These are phyloP conservation scores for Micropoecilia bifurca DNA, from an alignment of 2,797 vertebrate genomes.

Conservation along the genomic window DNA sequence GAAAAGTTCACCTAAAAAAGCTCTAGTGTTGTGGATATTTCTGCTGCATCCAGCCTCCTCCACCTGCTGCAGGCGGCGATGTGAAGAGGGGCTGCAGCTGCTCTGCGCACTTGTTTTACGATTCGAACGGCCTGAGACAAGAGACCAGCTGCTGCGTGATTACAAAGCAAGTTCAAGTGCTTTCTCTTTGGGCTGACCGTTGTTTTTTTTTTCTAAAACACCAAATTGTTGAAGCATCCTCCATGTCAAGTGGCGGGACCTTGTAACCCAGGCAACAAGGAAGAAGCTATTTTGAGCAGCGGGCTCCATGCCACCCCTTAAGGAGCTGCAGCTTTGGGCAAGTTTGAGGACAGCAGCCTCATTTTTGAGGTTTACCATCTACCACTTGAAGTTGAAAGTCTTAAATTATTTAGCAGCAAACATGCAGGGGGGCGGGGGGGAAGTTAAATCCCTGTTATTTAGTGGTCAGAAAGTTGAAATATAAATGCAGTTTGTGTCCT, in stretches of 20 bases:
- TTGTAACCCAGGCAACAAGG: slow-evolving; percentile 80
- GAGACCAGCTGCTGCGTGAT: slow-evolving; percentile 59
- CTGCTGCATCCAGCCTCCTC: background rate
- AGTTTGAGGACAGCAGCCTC: slow-evolving; percentile 36
- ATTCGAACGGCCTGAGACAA: slow-evolving; percentile 24
- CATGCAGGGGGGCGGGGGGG: background rate
- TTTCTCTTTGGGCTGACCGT: slow-evolving; percentile 55
- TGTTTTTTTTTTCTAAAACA: slow-evolving; percentile 28
- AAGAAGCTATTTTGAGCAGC: slow-evolving; percentile 80
- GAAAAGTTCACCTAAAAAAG: background rate
- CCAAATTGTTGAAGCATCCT: slow-evolving; percentile 66
- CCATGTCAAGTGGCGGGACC: slow-evolving; percentile 68
- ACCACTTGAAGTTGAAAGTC: slow-evolving; percentile 11
- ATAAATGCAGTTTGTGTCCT: background rate
- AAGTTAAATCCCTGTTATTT: background rate
- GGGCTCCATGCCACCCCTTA: slow-evolving; percentile 67
- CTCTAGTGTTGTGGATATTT: background rate
- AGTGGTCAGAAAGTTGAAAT: slow-evolving; percentile 9
- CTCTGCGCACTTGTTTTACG: slow-evolving; percentile 39
- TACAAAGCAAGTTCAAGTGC: slow-evolving; percentile 60
- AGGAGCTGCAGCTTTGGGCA: slow-evolving; percentile 47
- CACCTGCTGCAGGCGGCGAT: slow-evolving; percentile 6
- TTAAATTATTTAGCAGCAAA: slow-evolving; percentile 11
- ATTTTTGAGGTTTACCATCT: slow-evolving; percentile 2
- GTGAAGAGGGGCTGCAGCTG: slow-evolving; percentile 44